Evolutionary conservation across 35 echinoderm and acorn worm species (phyloP), one percentile per base, ranked within the genome.

Genomic region (Eucidaris tribuloides): DNA sequence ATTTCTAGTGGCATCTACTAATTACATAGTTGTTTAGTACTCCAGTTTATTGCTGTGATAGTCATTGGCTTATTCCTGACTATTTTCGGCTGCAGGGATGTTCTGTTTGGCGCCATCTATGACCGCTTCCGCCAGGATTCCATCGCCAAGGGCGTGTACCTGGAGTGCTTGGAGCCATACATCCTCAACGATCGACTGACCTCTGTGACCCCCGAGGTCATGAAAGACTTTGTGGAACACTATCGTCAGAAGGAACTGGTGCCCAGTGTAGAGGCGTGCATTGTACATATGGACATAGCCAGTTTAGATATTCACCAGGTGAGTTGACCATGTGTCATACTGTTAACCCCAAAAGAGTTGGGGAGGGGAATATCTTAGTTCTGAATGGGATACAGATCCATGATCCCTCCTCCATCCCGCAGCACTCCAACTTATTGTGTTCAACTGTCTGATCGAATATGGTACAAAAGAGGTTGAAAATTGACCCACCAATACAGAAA

Each of bases 241-340:
- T 97, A 97, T 58, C 56, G 86, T 33, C 52, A 89, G 28, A 92
- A 89, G 50, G 90, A 88, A 50, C 89, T 97, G 86, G 80, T 97
- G 2, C 84, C 87, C 13, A 97, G 87, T 49, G 94, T 97, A 17
- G 94, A 97, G 54, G 94, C 90, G 13, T 97, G 94, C 52, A 97
- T 97, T 38, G 94, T 97, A 43, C 94, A 97, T 38, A 89, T 97
- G 89, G 90, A 97, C 78, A 89, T 97, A 2, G 86, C 90, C 42
- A 97, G 94, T 52, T 61, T 97, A 23, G 94, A 97, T 78, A 97
- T 97, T 46, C 94, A 97, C 61, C 94, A 97, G 90, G 94, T 97
- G 56, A 62, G 42, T 30, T 17, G 40, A 63, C 38, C 13, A n/a
- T 55, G 13, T 13, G 50, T 55, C n/a, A 55, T n/a, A 55, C 13